A percentile compares a stretch with the other conserved stretches of the same genome.
Evolutionary conservation across 2,113 vertebrate genomes (phyloP).

Genomic region (Dipodomys stephensi): DNA sequence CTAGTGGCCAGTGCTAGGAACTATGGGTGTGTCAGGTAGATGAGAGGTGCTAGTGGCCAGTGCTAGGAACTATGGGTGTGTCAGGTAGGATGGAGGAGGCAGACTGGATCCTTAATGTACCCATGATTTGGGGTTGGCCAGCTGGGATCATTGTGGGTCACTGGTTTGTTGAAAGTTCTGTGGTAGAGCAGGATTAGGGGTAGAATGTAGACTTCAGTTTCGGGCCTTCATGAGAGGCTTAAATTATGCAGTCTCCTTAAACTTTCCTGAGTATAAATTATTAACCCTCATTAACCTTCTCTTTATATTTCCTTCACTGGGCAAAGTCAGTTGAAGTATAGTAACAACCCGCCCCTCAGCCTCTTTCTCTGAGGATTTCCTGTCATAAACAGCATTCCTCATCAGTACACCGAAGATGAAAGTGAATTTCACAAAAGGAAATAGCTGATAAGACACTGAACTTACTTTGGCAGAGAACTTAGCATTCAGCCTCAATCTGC

Average conservation of each 20-base stretch:
- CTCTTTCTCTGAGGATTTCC: slow-evolving; percentile 35
- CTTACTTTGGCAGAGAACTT: slow-evolving; percentile 78
- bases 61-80: too few species aligned
- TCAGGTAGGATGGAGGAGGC: not conserved
- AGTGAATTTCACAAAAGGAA: slow-evolving; percentile 72
- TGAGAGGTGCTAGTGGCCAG: too few species aligned
- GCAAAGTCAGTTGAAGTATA: slow-evolving; percentile 63
- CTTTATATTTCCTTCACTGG: slow-evolving; percentile 58
- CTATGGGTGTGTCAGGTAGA: too few species aligned
- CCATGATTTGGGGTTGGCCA: not conserved
- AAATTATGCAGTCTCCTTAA: slow-evolving; percentile 61
- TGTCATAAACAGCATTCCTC: slow-evolving; percentile 41
- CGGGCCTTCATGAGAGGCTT: not conserved
- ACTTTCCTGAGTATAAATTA: slow-evolving; percentile 59
- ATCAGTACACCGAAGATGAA: slow-evolving; percentile 68
- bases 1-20: too few species aligned
- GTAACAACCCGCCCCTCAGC: slow-evolving; percentile 67
- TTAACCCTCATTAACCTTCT: slow-evolving; percentile 70
- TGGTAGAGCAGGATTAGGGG: not conserved
- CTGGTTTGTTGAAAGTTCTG: not conserved
- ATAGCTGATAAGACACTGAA: slow-evolving; percentile 74
- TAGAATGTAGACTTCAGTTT: not conserved
- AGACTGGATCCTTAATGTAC: accelerated
- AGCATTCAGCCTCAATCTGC: slow-evolving; percentile 56
- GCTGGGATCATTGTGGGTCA: not conserved